These are phyloP conservation scores for Nebria salina DNA, from an alignment of 2,888 invertebrate genomes.

Conservation along the genomic window DNA sequence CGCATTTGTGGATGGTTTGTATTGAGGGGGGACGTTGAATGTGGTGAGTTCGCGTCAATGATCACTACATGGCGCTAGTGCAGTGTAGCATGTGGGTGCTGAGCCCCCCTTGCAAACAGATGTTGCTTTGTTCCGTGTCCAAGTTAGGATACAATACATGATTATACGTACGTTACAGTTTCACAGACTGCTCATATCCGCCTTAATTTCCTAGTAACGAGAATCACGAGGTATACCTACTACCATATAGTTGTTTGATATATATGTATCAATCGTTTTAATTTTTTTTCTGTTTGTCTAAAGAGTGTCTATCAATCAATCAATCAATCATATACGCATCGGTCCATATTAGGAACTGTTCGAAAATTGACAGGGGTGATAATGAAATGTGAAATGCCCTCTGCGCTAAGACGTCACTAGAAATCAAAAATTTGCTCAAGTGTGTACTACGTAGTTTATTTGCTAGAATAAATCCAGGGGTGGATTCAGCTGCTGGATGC, in stretches of 20 bases:
- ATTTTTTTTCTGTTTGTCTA: background rate
- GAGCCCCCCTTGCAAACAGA: background rate
- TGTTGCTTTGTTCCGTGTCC: background rate
- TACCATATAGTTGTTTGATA: too few relatives aligned
- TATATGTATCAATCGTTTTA: background rate
- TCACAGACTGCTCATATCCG: background rate
- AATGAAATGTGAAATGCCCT: background rate
- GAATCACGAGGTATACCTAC: too few relatives aligned
- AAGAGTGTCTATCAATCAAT: background rate
- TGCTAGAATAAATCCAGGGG: background rate
- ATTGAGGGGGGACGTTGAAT: background rate
- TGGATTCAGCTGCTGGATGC: background rate
- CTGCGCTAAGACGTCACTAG: background rate
- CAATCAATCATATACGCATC: background rate
- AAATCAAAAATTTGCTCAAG: background rate
- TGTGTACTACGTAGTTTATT: background rate
- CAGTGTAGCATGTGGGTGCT: background rate
- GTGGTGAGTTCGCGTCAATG: background rate
- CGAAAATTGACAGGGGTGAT: background rate
- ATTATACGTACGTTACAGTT: background rate
- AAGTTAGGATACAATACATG: background rate
- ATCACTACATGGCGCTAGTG: background rate
- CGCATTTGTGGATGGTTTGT: background rate
- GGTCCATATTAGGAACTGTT: background rate
- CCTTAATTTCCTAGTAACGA: background rate